These are phyloP conservation scores for Burhinus bistriatus DNA, from an alignment of 2,113 vertebrate species.

Conservation along the genomic window DNA sequence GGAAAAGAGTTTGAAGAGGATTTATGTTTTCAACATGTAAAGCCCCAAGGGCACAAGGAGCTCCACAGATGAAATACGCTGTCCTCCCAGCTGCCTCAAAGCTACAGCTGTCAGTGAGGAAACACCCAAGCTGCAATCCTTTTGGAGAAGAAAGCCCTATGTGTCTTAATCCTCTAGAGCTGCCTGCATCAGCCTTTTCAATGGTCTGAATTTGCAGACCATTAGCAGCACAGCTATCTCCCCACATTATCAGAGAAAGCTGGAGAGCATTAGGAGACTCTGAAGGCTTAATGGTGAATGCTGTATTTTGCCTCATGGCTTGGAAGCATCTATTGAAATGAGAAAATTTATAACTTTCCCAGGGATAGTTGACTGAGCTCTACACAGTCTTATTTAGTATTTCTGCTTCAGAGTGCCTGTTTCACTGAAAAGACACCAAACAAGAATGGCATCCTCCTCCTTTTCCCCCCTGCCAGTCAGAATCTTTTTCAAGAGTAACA, in stretches of 20 bases:
- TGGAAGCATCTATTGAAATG: background rate
- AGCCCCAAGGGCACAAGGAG: background rate
- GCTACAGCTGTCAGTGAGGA: background rate
- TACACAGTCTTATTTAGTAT: background rate
- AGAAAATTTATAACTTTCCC: background rate
- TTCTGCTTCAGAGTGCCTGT: background rate
- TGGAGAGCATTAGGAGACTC: background rate
- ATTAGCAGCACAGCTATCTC: background rate
- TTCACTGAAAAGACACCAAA: background rate
- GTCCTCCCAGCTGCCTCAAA: background rate
- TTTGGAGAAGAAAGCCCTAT: background rate
- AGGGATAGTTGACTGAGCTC: background rate
- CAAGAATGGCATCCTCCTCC: background rate
- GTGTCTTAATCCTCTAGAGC: background rate
- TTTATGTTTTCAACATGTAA: background rate
- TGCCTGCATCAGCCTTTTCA: background rate
- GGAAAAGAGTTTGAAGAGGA: background rate
- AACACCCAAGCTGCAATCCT: background rate
- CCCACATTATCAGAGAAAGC: fast-evolving
- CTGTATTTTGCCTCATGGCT: background rate
- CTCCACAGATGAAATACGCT: background rate
- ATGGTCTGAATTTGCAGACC: background rate
- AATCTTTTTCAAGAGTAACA: background rate
- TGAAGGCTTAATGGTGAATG: background rate
- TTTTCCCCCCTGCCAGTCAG: background rate